These are phyloP conservation scores for Varanus komodoensis DNA, from an alignment of 2,113 vertebrate species.

Conservation along the genomic window DNA sequence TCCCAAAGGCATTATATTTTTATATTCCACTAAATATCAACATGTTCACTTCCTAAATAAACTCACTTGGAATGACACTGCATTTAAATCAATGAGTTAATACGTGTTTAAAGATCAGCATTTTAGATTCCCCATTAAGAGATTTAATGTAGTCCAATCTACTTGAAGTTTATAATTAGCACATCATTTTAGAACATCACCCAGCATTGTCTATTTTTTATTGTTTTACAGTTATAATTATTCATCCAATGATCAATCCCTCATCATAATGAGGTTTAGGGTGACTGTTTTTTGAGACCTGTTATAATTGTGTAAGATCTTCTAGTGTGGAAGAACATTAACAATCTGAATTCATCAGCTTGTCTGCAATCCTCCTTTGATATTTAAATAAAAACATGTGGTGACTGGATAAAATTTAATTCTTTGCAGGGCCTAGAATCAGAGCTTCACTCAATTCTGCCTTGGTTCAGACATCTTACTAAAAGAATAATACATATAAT, in stretches of 20 bases:
- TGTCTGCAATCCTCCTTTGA: constrained; percentile 17
- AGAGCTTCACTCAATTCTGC: neutral
- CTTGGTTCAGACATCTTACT: neutral
- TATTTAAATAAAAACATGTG: constrained; percentile 13
- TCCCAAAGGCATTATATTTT: constrained; percentile 19
- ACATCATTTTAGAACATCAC: neutral
- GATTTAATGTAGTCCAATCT: neutral
- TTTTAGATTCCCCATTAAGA: constrained; percentile 19
- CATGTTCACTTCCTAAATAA: neutral
- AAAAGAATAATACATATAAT: neutral
- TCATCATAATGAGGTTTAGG: constrained; percentile 11
- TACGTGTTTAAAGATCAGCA: neutral
- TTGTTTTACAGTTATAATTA: neutral
- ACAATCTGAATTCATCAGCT: neutral
- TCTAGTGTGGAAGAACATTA: neutral
- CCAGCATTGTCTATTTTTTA: neutral
- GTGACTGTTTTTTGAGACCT: constrained; percentile 33
- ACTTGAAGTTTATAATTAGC: neutral
- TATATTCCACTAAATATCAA: neutral
- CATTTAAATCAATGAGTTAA: neutral
- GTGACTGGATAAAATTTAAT: neutral
- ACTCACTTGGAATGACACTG: neutral
- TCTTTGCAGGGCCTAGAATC: constrained; percentile 1
- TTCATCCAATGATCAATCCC: neutral
- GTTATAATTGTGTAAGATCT: constrained; percentile 3